phyloP scores from a whole-genome alignment of 2,888 invertebrate genomes.

The Dryomyza anilis region DNA sequence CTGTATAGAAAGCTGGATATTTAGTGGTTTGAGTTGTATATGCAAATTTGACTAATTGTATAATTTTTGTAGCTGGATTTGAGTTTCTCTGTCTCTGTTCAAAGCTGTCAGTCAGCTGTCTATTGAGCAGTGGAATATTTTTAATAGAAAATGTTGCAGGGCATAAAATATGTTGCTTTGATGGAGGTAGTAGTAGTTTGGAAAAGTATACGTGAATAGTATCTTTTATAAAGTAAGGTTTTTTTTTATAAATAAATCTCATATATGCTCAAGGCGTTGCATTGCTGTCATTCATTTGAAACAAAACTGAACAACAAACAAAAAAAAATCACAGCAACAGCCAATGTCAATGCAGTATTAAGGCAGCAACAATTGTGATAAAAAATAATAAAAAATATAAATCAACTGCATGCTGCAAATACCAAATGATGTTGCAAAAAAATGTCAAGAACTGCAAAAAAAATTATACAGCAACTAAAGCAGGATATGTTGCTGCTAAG shows the following conservation, averaged over 20 bases:
- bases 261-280: conserved; percentile 2
- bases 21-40: no score
- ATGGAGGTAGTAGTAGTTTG: background rate
- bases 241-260: no score
- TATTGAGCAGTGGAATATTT: no score
- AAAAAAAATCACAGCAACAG: background rate
- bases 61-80: conserved; percentile 11
- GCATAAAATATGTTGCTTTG: no score
- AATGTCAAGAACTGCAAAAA: background rate
- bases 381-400: background rate
- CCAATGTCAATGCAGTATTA: background rate
- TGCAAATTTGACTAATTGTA: conserved; percentile 24
- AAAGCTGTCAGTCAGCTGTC: no score
- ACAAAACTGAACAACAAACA: background rate
- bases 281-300: background rate
- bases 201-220: background rate
- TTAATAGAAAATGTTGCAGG: no score
- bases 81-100: no score
- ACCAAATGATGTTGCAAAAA: background rate
- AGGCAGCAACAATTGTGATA: background rate
- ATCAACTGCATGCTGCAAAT: background rate
- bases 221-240: no score
- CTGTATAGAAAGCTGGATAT: background rate
- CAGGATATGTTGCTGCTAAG: background rate
- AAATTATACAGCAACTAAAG: background rate